These are phyloP conservation scores for Micrastur ruficollis DNA, from an alignment of 2,797 vertebrate species.

Conservation along the genomic window DNA sequence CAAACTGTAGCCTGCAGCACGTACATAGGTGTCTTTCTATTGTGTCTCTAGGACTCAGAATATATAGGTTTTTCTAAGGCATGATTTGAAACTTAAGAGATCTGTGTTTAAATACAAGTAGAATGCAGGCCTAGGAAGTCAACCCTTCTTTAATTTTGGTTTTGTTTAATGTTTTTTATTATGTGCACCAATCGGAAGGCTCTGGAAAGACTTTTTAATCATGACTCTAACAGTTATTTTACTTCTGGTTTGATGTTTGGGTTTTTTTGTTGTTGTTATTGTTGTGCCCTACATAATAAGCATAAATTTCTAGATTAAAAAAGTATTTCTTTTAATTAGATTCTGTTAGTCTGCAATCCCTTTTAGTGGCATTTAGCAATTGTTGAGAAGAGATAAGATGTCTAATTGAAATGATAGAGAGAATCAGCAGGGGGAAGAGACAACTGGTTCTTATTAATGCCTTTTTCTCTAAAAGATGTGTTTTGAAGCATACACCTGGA, in stretches of 20 bases:
- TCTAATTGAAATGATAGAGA: neutral
- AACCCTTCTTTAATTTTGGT: neutral
- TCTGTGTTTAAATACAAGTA: neutral
- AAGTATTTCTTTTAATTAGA: neutral
- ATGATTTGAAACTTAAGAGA: neutral
- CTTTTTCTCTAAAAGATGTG: neutral
- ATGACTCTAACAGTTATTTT: neutral
- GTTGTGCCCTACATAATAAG: neutral
- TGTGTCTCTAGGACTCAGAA: neutral
- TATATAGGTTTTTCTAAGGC: neutral
- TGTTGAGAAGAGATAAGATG: neutral
- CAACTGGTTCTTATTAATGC: neutral
- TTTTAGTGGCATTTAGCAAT: neutral
- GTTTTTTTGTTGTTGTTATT: neutral
- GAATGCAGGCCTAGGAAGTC: neutral
- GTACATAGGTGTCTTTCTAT: neutral
- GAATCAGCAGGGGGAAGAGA: neutral
- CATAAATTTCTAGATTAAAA: neutral
- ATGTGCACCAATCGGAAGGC: neutral
- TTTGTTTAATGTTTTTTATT: neutral
- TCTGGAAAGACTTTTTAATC: neutral
- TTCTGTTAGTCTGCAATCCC: neutral
- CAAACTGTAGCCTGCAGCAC: neutral
- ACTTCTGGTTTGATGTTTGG: neutral
- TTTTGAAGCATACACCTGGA: neutral